Percentiles rank a stretch among this genome's conserved stretches.
phyloP scores from a whole-genome alignment of 64 coral and sea anemone species.

The Pocillopora verrucosa region DNA sequence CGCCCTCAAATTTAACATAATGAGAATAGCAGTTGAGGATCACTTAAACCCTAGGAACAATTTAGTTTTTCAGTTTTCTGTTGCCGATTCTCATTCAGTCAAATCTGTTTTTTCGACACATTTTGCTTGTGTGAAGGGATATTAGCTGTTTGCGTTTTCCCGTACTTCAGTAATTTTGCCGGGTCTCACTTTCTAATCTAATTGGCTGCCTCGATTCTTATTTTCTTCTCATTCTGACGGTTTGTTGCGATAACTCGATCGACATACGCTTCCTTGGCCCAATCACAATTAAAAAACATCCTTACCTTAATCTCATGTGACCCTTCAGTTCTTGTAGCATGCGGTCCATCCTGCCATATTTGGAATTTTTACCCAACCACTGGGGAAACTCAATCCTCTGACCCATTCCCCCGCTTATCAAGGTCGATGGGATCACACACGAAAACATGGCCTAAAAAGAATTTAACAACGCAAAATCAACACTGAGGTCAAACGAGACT shows the following conservation, averaged over 20 bases:
- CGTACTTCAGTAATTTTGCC: no score
- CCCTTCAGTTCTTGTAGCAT: conserved; percentile 89
- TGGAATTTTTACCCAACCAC: conserved; percentile 95
- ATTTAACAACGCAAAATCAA: background rate
- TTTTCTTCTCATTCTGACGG: background rate
- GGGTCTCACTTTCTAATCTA: no score
- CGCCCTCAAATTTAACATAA: background rate
- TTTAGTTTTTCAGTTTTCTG: no score
- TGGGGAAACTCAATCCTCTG: conserved; percentile 91
- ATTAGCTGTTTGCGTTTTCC: no score
- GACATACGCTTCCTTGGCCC: background rate
- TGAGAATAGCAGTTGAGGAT: background rate
- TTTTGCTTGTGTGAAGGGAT: no score
- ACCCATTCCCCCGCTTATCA: conserved; percentile 82
- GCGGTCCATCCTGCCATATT: conserved; percentile 67
- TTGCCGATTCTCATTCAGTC: no score
- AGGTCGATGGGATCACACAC: conserved; percentile 70
- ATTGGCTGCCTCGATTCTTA: no score
- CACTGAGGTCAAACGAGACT: no score
- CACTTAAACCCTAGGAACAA: no score
- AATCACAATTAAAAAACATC: background rate
- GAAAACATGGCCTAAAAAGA: conserved; percentile 78
- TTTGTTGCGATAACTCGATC: background rate
- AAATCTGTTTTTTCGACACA: no score
- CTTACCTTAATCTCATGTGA: conserved; percentile 83